Conservation (phyloP, 53 echinoderm and acorn worm species). For the Arbacia lixula region DNA sequence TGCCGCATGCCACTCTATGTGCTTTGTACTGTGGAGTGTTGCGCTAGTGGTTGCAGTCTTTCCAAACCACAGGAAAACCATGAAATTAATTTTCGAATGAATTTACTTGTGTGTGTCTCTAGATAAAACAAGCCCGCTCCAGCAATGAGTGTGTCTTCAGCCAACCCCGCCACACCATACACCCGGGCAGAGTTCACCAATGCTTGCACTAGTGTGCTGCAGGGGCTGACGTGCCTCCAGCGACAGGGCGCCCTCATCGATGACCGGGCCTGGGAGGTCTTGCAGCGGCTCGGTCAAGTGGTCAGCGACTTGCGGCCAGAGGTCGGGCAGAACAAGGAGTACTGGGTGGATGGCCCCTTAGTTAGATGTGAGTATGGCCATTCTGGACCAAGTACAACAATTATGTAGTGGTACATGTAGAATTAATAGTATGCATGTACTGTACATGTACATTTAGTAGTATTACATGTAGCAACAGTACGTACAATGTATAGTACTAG, state of each 20-base stretch:
- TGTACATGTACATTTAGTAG: no score
- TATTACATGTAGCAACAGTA: no score
- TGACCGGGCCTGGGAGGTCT: slow-evolving; percentile 66
- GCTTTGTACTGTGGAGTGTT: no score
- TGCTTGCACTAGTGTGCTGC: slow-evolving; percentile 93
- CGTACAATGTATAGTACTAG: no score
- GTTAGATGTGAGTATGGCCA: slow-evolving; percentile 91
- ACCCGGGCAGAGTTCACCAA: slow-evolving; percentile 90
- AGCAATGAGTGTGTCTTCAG: slow-evolving; percentile 81
- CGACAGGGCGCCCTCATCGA: slow-evolving; percentile 80
- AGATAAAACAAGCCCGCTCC: no score
- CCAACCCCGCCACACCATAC: slow-evolving; percentile 94
- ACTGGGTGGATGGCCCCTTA: slow-evolving; percentile 93
- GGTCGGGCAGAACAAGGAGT: slow-evolving; percentile 85
- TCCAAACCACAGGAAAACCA: no score
- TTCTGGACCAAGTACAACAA: not conserved
- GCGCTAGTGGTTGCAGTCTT: no score
- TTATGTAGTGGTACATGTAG: no score
- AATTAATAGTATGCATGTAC: no score
- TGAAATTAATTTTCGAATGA: no score
- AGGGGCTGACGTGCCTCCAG: slow-evolving; percentile 84
- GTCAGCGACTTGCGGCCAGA: slow-evolving; percentile 71
- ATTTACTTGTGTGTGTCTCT: no score
- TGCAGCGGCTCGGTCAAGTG: slow-evolving; percentile 79
- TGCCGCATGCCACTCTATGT: no score